Base-by-base conservation (phyloP, 2,113 vertebrate genomes). In the Willisornis vidua region DNA sequence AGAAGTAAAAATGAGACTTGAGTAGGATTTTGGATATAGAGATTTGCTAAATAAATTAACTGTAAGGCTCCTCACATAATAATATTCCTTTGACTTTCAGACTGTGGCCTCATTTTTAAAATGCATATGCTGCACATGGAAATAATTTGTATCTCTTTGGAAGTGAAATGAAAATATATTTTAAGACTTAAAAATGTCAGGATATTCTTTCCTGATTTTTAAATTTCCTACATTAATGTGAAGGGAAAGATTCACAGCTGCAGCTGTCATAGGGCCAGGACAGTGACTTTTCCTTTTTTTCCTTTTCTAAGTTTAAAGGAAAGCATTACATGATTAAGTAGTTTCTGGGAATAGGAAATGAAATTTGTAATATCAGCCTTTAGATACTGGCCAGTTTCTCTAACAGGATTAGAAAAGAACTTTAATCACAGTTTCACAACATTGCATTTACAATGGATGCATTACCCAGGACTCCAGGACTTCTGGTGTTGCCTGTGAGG, bases 121-220 rank as follows among this genome's bases (percentile, higher is more conserved):
- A 92, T 66, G 19, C 66, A 75, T 89, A 96, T 96, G 78, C 31
- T 95, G 81, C 46, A 85, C 54, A 87, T n/a, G 31, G 78, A 91
- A 91, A 79, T 91, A 75, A 28, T 85, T 94, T 31, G 20, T 82
- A 92, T 86, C 15, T 82, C 33, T 89, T 87, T 81, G 84, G 66
- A 95, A 93, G 5, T 66, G 28, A 85, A 96, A 82, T 76, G 8
- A 66, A 91, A 89, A 11, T 73, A 49, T 87, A 94, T 94, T 93
- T 96, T 97, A 87, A 85, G 81, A 87, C 76, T 85, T 91, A 6
- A 89, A 96, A 94, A 85, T 95, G 84, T 85, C 91, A 94, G 24
- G 52, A 71, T 89, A 92, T 70, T 91, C 19, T 85, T 49, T 94
- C 25, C 54, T n/a, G 41, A 26, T 81, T 89, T 89, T 94, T 87